These are phyloP conservation scores for Peromyscus leucopus DNA, from an alignment of 2,113 vertebrate genomes.

Conservation along the genomic window DNA sequence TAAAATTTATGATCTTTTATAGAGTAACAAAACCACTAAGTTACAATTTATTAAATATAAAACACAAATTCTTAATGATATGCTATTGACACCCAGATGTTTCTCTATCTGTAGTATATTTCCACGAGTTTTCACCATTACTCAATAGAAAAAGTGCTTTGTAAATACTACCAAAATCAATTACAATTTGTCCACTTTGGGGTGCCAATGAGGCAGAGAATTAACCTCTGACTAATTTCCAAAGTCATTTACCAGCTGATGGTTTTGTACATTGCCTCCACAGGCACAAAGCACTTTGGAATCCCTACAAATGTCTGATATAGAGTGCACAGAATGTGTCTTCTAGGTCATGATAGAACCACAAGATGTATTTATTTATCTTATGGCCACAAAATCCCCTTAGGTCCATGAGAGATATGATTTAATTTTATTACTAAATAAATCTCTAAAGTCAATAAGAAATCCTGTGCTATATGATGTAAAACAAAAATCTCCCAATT, in stretches of 20 bases:
- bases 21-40: slow-evolving; percentile 75
- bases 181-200: slow-evolving; percentile 87
- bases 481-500: slow-evolving; percentile 41
- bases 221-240: slow-evolving; percentile 90
- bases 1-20: slow-evolving; percentile 77
- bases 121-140: slow-evolving; percentile 81
- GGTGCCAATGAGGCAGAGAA: slow-evolving; percentile 89
- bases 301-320: slow-evolving; percentile 75
- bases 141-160: slow-evolving; percentile 83
- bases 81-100: slow-evolving; percentile 81
- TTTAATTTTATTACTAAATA: slow-evolving; percentile 64
- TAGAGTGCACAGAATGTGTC: slow-evolving; percentile 59
- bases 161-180: slow-evolving; percentile 87
- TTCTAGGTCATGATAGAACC: slow-evolving; percentile 67
- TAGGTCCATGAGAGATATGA: slow-evolving; percentile 10
- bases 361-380: slow-evolving; percentile 47
- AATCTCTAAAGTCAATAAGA: slow-evolving; percentile 49
- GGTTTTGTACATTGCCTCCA: slow-evolving; percentile 78
- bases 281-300: slow-evolving; percentile 61
- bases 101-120: slow-evolving; percentile 75
- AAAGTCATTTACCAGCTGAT: slow-evolving; percentile 87
- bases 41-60: slow-evolving; percentile 80
- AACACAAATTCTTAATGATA: slow-evolving; percentile 80
- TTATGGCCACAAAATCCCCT: slow-evolving; percentile 9
- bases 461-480: not conserved